Evolutionary conservation across 2,888 invertebrate species (phyloP), one percentile per base, ranked within the genome.

Genomic region (Gortyna flavago): DNA sequence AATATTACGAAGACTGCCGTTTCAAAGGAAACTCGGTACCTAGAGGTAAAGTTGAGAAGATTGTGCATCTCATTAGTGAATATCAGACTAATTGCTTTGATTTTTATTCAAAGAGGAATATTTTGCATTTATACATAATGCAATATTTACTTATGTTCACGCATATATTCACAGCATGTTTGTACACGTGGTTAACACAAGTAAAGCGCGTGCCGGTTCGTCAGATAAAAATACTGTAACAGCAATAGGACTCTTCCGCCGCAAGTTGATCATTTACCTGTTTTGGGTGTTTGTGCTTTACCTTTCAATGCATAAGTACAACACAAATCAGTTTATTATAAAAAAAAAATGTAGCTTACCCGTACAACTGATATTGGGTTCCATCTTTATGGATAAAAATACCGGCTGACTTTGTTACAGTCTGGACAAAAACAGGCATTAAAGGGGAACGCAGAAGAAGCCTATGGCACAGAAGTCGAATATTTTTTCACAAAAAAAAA

Each of bases 31-130:
- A 57, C 38, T 62, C 35, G 25, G 18, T 44, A 68, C 29, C 18
- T 41, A 9, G 48, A 44, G 61, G 32, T 35, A 70, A 62, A 62
- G 48, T 82, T 77, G 61, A 48, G 70, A 61, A 81, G 54, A 62
- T 67, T 67, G n/a, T 54, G 51, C 35, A 71, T 51, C 41, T 77
- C 77, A 62, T 82, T 68, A 71, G 32, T 41, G 48, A 75, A 41
- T 68, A 64, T 57, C 32, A 57, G 32, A 38, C 8, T 44, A 48
- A 54, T 44, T 48, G 38, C 38, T 57, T 72, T 57, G 72, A 65
- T 57, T 59, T 59, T 0, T 72, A 65, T 72, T 13, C 51, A 38
- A 66, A 80, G 64, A n/a, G n/a, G 16, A 44, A 11, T 29, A 7
- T 44, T 79, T 72, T 54, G 29, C 65, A 41, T 18, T 2, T 29